Percentiles rank a stretch among this genome's conserved stretches.
Conservation (phyloP, 1,140 invertebrate genomes). For the Mactra quadrangularis region DNA sequence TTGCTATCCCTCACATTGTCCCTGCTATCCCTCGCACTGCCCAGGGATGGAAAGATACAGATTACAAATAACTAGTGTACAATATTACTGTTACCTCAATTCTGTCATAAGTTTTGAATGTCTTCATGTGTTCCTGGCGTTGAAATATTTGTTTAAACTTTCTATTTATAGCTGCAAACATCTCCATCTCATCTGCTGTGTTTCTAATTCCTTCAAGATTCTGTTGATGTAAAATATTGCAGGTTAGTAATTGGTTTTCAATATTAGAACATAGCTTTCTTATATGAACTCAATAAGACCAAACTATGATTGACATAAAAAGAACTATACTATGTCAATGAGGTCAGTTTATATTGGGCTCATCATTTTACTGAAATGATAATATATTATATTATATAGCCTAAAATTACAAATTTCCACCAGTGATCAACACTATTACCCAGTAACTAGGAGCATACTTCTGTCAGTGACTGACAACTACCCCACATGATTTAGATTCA, state of each 20-base stretch:
- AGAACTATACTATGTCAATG: background rate
- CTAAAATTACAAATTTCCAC: too few relatives aligned
- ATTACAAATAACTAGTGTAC: too few relatives aligned
- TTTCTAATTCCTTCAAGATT: conserved; percentile 78
- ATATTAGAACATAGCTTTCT: background rate
- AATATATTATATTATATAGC: too few relatives aligned
- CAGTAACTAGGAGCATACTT: too few relatives aligned
- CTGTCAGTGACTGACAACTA: too few relatives aligned
- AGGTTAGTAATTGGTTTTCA: background rate
- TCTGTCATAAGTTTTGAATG: conserved; percentile 81
- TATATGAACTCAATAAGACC: background rate
- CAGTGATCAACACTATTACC: too few relatives aligned
- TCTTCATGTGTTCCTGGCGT: conserved; percentile 82
- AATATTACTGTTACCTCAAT: conserved; percentile 77
- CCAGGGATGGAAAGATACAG: too few relatives aligned
- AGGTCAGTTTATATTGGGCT: background rate
- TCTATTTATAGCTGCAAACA: conserved; percentile 81
- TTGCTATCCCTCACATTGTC: too few relatives aligned
- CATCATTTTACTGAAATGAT: background rate
- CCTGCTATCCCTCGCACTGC: too few relatives aligned
- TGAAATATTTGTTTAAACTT: conserved; percentile 80
- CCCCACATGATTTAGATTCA: too few relatives aligned
- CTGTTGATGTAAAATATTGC: conserved; percentile 56
- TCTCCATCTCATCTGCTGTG: conserved; percentile 83
- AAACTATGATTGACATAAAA: background rate